Evolutionary conservation across 2,113 vertebrate genomes (phyloP).

Genomic region (Cheilinus undulatus): DNA sequence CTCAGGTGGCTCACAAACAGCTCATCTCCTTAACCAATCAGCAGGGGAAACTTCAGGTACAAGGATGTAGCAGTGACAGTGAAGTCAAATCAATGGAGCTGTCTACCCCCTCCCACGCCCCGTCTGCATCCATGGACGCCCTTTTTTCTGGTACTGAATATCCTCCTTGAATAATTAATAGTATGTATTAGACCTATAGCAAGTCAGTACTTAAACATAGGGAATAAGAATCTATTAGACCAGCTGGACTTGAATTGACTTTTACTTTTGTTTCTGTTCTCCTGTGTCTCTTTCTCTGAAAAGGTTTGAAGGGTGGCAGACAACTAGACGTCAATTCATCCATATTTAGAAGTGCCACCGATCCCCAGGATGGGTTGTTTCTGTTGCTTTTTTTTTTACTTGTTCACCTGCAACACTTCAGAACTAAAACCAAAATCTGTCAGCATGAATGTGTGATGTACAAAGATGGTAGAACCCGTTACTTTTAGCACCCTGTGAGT

Average conservation of each 20-base stretch:
- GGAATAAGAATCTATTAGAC: slow-evolving; percentile 72
- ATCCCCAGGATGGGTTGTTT: slow-evolving; percentile 67
- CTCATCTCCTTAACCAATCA: slow-evolving; percentile 62
- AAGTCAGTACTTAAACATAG: slow-evolving; percentile 65
- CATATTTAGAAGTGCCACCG: slow-evolving; percentile 76
- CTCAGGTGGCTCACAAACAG: slow-evolving; percentile 55
- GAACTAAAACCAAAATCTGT: slow-evolving; percentile 80
- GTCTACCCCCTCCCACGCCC: slow-evolving; percentile 19
- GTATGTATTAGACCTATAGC: slow-evolving; percentile 75
- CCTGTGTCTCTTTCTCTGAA: slow-evolving; percentile 55
- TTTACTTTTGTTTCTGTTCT: slow-evolving; percentile 45
- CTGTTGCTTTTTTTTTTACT: slow-evolving; percentile 63
- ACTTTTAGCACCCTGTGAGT: slow-evolving; percentile 45
- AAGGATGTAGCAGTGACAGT: slow-evolving; percentile 61
- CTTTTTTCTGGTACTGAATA: slow-evolving; percentile 68
- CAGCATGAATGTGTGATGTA: slow-evolving; percentile 82
- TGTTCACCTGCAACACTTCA: slow-evolving; percentile 66
- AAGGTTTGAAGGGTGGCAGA: slow-evolving; percentile 67
- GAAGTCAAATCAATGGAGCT: slow-evolving; percentile 50
- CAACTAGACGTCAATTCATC: slow-evolving; percentile 65
- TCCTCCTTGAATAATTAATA: slow-evolving; percentile 67
- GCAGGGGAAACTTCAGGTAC: slow-evolving; percentile 65
- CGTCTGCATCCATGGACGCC: slow-evolving; percentile 52
- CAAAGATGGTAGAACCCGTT: slow-evolving; percentile 59
- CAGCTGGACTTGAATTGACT: slow-evolving; percentile 59